These are phyloP conservation scores for Chaetoderma sp. DNA, from an alignment of 2,888 invertebrate genomes.

Conservation along the genomic window DNA sequence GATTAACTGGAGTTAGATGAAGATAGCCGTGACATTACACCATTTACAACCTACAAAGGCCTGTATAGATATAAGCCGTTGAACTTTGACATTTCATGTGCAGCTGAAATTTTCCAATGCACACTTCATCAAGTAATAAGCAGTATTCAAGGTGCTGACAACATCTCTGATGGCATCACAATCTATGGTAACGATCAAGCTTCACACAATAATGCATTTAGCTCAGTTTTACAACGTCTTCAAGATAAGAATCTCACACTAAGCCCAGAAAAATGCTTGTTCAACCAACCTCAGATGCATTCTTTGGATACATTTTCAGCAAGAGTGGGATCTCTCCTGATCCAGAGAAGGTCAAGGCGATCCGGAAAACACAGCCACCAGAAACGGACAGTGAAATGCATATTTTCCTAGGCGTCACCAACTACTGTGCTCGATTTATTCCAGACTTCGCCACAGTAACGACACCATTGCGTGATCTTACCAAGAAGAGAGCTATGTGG, in stretches of 20 bases:
- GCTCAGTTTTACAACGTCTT: slow-evolving; percentile 10
- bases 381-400: too few relatives aligned
- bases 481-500: background rate
- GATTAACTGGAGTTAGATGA: slow-evolving; percentile 21
- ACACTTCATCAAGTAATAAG: slow-evolving; percentile 8
- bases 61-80: slow-evolving; percentile 15
- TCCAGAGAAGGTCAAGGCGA: slow-evolving; percentile 4
- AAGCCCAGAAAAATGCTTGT: slow-evolving; percentile 24
- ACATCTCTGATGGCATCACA: slow-evolving; percentile 29
- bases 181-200: slow-evolving; percentile 18
- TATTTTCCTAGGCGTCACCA: too few relatives aligned
- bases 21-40: slow-evolving; percentile 28
- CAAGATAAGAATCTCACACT: slow-evolving; percentile 21
- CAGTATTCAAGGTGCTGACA: slow-evolving; percentile 14
- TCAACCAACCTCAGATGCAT: slow-evolving; percentile 16
- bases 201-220: slow-evolving; percentile 19
- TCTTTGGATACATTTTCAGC: slow-evolving; percentile 22
- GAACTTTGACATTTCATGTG: slow-evolving; percentile 8
- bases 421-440: background rate
- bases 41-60: slow-evolving; percentile 21
- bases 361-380: too few relatives aligned
- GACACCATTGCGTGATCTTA: background rate
- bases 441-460: background rate
- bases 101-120: slow-evolving; percentile 28
- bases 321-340: slow-evolving; percentile 22